Evolutionary conservation across 2,113 vertebrate genomes (phyloP).

Genomic region (Bos javanicus): DNA sequence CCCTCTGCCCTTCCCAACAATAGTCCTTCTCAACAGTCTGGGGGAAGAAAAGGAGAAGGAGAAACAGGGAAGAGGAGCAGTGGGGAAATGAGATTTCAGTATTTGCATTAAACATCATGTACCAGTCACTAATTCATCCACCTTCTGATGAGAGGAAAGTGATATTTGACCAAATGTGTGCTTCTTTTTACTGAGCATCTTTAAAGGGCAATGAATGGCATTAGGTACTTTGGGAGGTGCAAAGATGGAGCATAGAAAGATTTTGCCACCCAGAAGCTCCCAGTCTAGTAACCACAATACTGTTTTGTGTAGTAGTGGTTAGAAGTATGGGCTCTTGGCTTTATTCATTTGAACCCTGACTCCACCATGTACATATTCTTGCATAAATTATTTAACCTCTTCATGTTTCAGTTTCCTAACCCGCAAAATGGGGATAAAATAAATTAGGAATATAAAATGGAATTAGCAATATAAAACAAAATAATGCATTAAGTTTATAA

Average conservation of each 20-base stretch:
- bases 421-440: neutral
- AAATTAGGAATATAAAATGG: neutral
- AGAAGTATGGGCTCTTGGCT: neutral
- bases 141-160: neutral
- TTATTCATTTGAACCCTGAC: neutral
- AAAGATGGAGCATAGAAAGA: neutral
- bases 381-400: neutral
- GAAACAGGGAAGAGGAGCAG: neutral
- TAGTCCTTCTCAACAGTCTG: neutral
- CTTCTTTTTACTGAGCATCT: neutral
- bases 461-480: neutral
- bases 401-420: neutral
- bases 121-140: neutral
- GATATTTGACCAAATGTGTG: neutral
- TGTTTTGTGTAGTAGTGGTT: neutral
- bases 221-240: neutral
- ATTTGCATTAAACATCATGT: neutral
- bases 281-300: neutral
- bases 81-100: neutral
- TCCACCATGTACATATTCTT: neutral
- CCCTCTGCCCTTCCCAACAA: neutral
- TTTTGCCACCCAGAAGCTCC: neutral
- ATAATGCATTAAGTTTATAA: neutral
- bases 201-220: neutral
- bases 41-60: neutral